A percentile compares a stretch with the other conserved stretches of the same genome.
These are phyloP conservation scores for Nematostella vectensis DNA, from an alignment of 92 coral and sea anemone species.

Conservation along the genomic window DNA sequence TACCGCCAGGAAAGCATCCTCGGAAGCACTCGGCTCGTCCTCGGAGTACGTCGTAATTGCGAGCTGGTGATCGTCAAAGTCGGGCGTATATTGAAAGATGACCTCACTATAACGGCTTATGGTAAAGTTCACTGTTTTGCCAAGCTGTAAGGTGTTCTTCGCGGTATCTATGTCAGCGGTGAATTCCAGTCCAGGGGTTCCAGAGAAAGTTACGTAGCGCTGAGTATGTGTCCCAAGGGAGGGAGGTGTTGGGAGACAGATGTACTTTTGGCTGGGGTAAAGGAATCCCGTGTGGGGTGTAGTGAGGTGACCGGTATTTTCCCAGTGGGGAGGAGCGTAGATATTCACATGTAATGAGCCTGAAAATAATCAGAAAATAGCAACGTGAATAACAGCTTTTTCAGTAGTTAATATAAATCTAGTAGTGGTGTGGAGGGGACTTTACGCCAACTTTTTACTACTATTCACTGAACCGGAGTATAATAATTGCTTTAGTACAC, in stretches of 20 bases:
- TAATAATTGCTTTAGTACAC: no score
- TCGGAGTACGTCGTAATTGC: conserved; percentile 49
- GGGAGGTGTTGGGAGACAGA: neutral
- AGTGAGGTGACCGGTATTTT: conserved; percentile 8
- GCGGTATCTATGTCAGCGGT: conserved; percentile 15
- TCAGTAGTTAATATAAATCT: no score
- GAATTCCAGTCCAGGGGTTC: conserved; percentile 41
- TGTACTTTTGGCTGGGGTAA: neutral
- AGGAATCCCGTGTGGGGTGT: neutral
- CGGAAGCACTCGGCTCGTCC: neutral
- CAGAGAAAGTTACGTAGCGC: conserved; percentile 27
- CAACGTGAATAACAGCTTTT: no score
- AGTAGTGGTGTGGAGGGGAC: no score
- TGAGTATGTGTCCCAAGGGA: neutral
- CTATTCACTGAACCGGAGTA: no score
- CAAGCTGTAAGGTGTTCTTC: conserved; percentile 4
- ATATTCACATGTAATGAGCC: conserved; percentile 17
- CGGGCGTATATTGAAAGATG: conserved; percentile 29
- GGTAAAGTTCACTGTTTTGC: neutral
- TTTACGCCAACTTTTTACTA: no score
- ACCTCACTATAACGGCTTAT: neutral
- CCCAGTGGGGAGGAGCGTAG: conserved; percentile 11
- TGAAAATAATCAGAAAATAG: neutral
- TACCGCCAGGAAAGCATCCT: conserved; percentile 43
- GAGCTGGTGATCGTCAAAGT: conserved; percentile 30